phyloP scores from a whole-genome alignment of 2,113 vertebrate species.

The Malurus alboscapulatus region DNA sequence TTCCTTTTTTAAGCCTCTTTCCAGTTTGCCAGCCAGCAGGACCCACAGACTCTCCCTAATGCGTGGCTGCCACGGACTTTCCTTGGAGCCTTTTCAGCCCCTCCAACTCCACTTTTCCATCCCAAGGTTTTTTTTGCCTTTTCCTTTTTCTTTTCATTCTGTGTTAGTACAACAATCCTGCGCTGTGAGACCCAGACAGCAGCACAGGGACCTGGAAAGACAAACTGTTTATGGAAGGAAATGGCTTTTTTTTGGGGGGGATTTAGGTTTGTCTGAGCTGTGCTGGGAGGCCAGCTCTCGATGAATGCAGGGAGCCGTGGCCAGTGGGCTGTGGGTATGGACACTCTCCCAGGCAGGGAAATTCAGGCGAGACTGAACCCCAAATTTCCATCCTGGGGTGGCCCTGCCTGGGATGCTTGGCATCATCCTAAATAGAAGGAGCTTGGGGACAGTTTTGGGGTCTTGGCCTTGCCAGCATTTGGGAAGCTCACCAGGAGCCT shows the following conservation, averaged over 20 bases:
- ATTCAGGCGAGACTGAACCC: neutral
- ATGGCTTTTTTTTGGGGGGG: accelerated
- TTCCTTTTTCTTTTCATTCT: neutral
- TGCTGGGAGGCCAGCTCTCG: accelerated
- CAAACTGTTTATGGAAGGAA: neutral
- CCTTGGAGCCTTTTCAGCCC: neutral
- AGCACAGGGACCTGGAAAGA: neutral
- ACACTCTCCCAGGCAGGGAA: neutral
- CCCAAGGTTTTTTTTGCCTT: neutral
- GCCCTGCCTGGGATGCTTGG: accelerated
- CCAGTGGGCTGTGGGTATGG: neutral
- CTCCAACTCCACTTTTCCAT: neutral
- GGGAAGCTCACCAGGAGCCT: neutral
- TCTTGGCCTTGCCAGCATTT: neutral
- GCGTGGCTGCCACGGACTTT: accelerated
- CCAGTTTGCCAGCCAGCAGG: accelerated
- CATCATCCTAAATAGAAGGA: neutral
- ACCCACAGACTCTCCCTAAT: neutral
- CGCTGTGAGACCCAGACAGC: neutral
- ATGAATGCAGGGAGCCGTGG: accelerated
- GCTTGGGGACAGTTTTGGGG: neutral
- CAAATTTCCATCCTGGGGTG: neutral
- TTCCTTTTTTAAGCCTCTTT: neutral
- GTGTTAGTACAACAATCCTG: neutral
- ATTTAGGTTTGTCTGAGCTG: neutral